Base-by-base conservation (phyloP, 2,797 vertebrate species). In the Amblyraja radiata region DNA sequence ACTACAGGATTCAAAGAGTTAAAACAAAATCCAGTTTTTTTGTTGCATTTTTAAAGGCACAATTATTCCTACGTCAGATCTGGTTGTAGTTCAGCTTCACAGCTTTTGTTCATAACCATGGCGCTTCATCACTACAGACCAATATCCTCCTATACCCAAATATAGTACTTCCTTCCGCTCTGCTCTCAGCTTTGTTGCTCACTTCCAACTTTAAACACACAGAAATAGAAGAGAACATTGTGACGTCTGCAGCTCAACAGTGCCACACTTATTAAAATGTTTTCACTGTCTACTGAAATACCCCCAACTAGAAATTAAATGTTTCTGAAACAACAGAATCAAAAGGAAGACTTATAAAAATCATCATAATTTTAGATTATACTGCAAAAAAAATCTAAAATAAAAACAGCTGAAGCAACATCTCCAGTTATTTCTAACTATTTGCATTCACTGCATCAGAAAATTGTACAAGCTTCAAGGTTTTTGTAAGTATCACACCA, bases 101-200 rank as follows among this genome's bases (percentile, higher is more conserved):
- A 92, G 90, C 54, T 76, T 92, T 46, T 76, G 32, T 76, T 92
- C 73, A 92, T 74, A 74, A 76, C 21, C 68, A 91, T 76, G 46
- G 73, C 1, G 4, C 90, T 54, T 23, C 90, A 92, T 74, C 73
- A 58, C 90, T 92, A 73, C 90, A 92, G 71, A 54, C 71, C 90
- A 76, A 14, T 28, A 76, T 92, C 68, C 90, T 92, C 54, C 39
- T 18, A 76, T 74, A 74, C 1, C 90, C 90, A 92, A 28, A 92
- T 92, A 92, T 76, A 74, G 90, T 28, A 25, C 23, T 92, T 92
- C 90, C 90, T 92, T 92, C 90, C 90, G 73, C 71, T 58, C 73
- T 76, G 63, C 90, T 54, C 90, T 58, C 36, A n/a, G 90, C 90
- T 58, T 74, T 36, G 13, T 92, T 4, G 21, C 36, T 39, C 76